Percentiles rank a stretch among this genome's conserved stretches.
Evolutionary conservation across 2,888 invertebrate genomes (phyloP).

Genomic region (Leptinotarsa juncta): DNA sequence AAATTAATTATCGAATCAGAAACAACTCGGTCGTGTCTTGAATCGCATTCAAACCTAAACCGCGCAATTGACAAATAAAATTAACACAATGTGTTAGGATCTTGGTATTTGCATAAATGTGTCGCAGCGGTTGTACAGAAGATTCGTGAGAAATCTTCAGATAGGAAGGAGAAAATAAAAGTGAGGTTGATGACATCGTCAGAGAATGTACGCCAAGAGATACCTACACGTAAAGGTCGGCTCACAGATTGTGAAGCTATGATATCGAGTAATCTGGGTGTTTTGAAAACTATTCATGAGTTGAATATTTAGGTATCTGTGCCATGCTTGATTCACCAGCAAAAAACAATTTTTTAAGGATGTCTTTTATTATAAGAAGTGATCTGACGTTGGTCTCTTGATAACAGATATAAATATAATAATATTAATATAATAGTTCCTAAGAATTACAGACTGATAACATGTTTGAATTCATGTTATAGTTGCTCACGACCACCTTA

Average conservation of each 20-base stretch:
- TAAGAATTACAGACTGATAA: too few relatives aligned
- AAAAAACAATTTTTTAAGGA: too few relatives aligned
- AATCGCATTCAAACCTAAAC: constrained; percentile 2
- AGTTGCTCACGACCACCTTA: too few relatives aligned
- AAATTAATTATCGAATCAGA: constrained; percentile 9
- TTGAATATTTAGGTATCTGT: not conserved
- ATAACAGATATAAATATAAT: too few relatives aligned
- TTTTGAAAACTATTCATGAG: not conserved
- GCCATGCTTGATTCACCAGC: too few relatives aligned
- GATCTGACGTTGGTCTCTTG: too few relatives aligned
- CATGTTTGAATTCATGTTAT: too few relatives aligned
- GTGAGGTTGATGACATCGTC: constrained; percentile 51
- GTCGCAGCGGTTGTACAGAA: constrained; percentile 47
- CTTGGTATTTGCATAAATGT: constrained; percentile 36
- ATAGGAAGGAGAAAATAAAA: constrained; percentile 52
- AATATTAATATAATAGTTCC: too few relatives aligned
- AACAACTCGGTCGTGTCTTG: not conserved
- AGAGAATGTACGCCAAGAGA: constrained; percentile 40
- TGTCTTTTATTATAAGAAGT: too few relatives aligned
- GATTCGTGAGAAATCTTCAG: constrained; percentile 50
- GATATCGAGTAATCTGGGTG: too few relatives aligned
- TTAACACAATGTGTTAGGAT: constrained; percentile 16
- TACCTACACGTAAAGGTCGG: constrained; percentile 34
- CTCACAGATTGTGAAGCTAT: not conserved
- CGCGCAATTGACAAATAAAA: constrained; percentile 12